Evolutionary conservation across 2,888 invertebrate genomes (phyloP), one percentile per base, ranked within the genome.

Genomic region (Pristionchus maxplancki): DNA sequence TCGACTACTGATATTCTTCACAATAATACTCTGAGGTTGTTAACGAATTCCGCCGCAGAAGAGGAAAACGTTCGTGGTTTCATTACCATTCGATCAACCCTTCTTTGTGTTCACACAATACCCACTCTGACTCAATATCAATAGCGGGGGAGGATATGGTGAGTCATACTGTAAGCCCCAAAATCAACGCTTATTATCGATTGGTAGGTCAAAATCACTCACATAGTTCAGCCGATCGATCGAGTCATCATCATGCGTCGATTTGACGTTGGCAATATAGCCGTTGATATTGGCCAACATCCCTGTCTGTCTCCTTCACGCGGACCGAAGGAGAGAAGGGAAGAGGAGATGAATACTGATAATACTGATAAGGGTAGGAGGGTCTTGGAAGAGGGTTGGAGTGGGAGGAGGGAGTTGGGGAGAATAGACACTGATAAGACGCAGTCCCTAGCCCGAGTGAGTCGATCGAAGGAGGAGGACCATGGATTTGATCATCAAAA

Each of bases 171-270:
- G 34, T 24, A 34, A 20, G 24, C 20, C n/a, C n/a, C n/a, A 5
- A n/a, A n/a, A n/a, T n/a, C n/a, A n/a, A n/a, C n/a, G n/a, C n/a
- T n/a, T n/a, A n/a, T n/a, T 28, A 62, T 53, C 58, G 58, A 58
- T 58, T 37, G 28, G 31, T 28, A 28, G 34, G n/a, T n/a, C n/a
- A n/a, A n/a, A n/a, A n/a, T 50, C 62, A 90, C 88, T 89, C 34
- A 95, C 95, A 88, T 95, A 95, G 93, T 95, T 95, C 86, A 95
- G 40, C 90, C 95, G 95, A 92, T 95, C 95, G 40, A 95, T 93
- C 62, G 94, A 92, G 90, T 95, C 95, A 90, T 95, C 95, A 89
- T 94, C 94, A 74, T 93, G 91, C 48, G 91, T 90, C 20, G 93
- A 91, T 44, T 90, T 90, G 85, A 92, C 74, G 37, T 90, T 85